Percentiles rank a stretch among this genome's conserved stretches.
These are phyloP conservation scores for Zaprionus ghesquierei DNA, from an alignment of 1,140 invertebrate genomes.

Conservation along the genomic window DNA sequence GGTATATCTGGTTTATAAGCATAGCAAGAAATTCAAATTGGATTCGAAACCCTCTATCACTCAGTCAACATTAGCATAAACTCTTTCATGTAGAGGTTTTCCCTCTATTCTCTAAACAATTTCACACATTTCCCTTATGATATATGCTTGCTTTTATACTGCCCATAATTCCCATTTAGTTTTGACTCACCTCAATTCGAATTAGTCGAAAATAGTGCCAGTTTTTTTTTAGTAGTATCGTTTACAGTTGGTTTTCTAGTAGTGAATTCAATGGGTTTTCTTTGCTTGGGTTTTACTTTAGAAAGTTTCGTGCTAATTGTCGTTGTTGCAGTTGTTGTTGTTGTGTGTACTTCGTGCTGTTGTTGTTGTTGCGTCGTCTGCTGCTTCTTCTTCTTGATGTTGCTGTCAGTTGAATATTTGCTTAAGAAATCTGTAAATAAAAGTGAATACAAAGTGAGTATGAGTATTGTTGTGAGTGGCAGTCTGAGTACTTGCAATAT, in stretches of 20 bases:
- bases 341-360: conserved; percentile 42
- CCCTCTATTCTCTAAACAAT: neutral
- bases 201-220: conserved; percentile 31
- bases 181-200: conserved; percentile 50
- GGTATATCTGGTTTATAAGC: neutral
- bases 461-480: conserved; percentile 20
- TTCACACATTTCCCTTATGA: neutral
- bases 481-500: conserved; percentile 11
- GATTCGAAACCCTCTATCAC: neutral
- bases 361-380: conserved; percentile 17
- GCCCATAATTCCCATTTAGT: neutral
- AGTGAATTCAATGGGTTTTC: conserved; percentile 16
- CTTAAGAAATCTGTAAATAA: conserved; percentile 72
- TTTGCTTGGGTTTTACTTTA: conserved; percentile 24
- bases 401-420: conserved; percentile 58
- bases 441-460: conserved; percentile 30
- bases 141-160: neutral
- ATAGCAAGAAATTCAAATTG: neutral
- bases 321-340: conserved; percentile 30
- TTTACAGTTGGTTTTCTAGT: conserved; percentile 50
- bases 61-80: neutral
- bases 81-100: neutral
- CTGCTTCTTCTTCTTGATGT: conserved; percentile 33
- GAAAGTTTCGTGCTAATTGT: conserved; percentile 70
- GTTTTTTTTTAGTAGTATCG: conserved; percentile 33